phyloP scores from a whole-genome alignment of 2,888 invertebrate genomes.

The Cephonodes hylas region DNA sequence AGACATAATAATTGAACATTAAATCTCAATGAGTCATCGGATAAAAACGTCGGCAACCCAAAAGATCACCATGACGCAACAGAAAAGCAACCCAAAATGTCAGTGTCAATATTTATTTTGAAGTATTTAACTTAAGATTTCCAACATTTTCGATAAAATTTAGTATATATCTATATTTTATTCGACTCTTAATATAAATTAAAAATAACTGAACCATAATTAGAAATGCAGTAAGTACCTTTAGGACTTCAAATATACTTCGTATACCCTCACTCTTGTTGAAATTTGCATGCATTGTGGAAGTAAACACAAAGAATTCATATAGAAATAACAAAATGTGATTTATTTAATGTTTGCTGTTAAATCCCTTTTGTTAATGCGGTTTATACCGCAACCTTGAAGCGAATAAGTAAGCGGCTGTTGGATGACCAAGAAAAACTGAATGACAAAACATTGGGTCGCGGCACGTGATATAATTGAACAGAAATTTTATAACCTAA shows the following conservation, averaged over 20 bases:
- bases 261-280: too few species aligned
- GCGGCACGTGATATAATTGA: background rate
- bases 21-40: too few species aligned
- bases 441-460: background rate
- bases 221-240: slow-evolving; percentile 31
- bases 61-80: background rate
- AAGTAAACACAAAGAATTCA: background rate
- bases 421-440: background rate
- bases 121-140: background rate
- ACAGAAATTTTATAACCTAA: background rate
- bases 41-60: background rate
- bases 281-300: too few species aligned
- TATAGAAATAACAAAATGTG: background rate
- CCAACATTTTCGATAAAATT: background rate
- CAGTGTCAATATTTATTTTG: slow-evolving; percentile 10
- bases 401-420: background rate
- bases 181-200: background rate
- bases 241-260: too few species aligned
- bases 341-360: background rate
- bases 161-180: background rate
- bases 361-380: slow-evolving; percentile 12
- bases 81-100: background rate
- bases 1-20: too few species aligned
- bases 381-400: slow-evolving; percentile 18
- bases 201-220: background rate